phyloP scores from a whole-genome alignment of 2,888 invertebrate species.

The Muschampia plurimacula region DNA sequence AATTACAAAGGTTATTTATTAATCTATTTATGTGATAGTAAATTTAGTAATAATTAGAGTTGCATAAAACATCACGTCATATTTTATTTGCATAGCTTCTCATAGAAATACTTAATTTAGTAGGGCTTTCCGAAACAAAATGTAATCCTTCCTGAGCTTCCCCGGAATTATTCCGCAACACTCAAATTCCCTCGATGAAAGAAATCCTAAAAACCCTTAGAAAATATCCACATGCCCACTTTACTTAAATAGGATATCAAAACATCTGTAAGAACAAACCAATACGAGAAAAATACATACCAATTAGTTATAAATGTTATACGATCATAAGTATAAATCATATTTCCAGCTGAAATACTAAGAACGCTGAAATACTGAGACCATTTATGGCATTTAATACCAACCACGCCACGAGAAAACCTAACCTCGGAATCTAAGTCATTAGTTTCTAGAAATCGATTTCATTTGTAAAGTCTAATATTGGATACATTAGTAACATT shows the following conservation, averaged over 20 bases:
- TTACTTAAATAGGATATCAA: background rate
- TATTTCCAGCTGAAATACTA: background rate
- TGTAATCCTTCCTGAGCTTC: too few species aligned
- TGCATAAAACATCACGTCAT: too few species aligned
- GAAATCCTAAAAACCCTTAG: background rate
- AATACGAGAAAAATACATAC: background rate
- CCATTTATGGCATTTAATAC: constrained; percentile 13
- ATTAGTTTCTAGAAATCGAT: constrained; percentile 22
- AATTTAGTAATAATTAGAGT: too few species aligned
- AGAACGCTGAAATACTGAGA: background rate
- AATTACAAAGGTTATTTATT: too few species aligned
- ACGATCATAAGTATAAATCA: background rate
- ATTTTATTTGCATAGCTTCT: too few species aligned
- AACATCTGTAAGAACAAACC: background rate
- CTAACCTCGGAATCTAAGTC: constrained; percentile 20
- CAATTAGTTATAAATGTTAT: background rate
- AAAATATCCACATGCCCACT: too few species aligned
- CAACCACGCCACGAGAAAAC: constrained; percentile 14
- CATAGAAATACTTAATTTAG: too few species aligned
- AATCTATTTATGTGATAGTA: too few species aligned
- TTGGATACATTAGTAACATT: constrained; percentile 29
- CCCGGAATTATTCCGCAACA: too few species aligned
- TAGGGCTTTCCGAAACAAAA: too few species aligned
- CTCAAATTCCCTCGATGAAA: background rate
- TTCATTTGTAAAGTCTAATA: constrained; percentile 24